phyloP scores from a whole-genome alignment of 2,888 invertebrate species.

The Hofmannophila pseudospretella region DNA sequence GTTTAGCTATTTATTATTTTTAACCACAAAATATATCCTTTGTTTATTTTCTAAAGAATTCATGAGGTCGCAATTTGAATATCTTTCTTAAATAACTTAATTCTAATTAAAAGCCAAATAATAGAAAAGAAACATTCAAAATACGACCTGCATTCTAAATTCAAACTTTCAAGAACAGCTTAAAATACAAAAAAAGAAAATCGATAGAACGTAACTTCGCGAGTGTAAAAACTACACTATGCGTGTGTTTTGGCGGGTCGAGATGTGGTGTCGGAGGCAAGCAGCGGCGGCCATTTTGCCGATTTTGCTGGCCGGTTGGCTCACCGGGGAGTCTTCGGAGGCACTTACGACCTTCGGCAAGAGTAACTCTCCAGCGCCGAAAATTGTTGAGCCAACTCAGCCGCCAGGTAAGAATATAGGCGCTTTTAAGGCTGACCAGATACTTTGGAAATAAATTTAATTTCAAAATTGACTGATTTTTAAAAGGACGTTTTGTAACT shows the following conservation, averaged over 20 bases:
- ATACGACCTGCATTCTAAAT: too few species aligned
- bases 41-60: too few species aligned
- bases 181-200: not conserved
- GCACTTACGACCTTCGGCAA: slow-evolving; percentile 85
- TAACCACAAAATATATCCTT: too few species aligned
- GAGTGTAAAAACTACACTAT: slow-evolving; percentile 20
- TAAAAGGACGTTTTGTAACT: too few species aligned
- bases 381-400: slow-evolving; percentile 73
- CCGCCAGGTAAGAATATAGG: slow-evolving; percentile 79
- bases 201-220: slow-evolving; percentile 9
- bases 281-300: slow-evolving; percentile 57
- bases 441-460: too few species aligned
- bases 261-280: slow-evolving; percentile 66
- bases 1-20: too few species aligned
- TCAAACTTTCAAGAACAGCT: too few species aligned
- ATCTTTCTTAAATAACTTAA: too few species aligned
- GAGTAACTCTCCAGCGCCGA: slow-evolving; percentile 79
- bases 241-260: slow-evolving; percentile 54
- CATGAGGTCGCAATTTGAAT: too few species aligned
- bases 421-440: too few species aligned
- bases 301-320: slow-evolving; percentile 55
- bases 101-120: not conserved
- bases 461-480: too few species aligned
- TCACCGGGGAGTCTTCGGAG: slow-evolving; percentile 71
- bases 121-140: too few species aligned